phyloP scores from a whole-genome alignment of 2,888 invertebrate genomes.

The Neoscelio sp. region DNA sequence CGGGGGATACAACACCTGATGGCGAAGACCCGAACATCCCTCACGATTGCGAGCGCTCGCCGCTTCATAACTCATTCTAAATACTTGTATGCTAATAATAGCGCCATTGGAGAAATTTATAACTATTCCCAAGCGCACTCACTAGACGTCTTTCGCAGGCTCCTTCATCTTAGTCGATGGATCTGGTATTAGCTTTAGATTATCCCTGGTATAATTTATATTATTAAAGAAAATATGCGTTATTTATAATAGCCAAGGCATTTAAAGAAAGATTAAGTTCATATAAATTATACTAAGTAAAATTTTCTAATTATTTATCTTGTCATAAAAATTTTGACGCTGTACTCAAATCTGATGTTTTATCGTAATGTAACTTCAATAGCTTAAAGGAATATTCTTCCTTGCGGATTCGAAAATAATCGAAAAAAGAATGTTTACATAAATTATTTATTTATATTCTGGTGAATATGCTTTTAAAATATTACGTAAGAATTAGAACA shows the following conservation, averaged over 20 bases:
- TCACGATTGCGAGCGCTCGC: constrained; percentile 45
- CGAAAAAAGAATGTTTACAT: too few relatives aligned
- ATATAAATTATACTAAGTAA: too few relatives aligned
- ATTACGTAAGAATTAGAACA: too few relatives aligned
- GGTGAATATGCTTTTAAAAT: too few relatives aligned
- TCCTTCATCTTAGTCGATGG: constrained; percentile 53
- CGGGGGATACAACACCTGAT: constrained; percentile 78
- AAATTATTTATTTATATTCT: too few relatives aligned
- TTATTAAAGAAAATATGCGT: constrained; percentile 38
- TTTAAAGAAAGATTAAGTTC: background rate
- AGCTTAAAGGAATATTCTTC: too few relatives aligned
- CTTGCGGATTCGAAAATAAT: too few relatives aligned
- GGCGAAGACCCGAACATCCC: constrained; percentile 61
- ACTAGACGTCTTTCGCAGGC: constrained; percentile 52
- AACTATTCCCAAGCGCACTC: constrained; percentile 76
- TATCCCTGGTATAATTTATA: constrained; percentile 50
- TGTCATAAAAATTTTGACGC: too few relatives aligned
- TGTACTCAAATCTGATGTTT: too few relatives aligned
- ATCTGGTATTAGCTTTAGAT: constrained; percentile 58
- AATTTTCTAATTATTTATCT: too few relatives aligned
- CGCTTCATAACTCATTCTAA: constrained; percentile 80
- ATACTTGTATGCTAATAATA: constrained; percentile 81
- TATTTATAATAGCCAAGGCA: constrained; percentile 6
- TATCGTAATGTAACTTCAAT: too few relatives aligned
- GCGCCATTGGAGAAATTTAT: constrained; percentile 76